Base-by-base conservation (phyloP, 2,888 invertebrate genomes). In the Apocheima hispidaria region DNA sequence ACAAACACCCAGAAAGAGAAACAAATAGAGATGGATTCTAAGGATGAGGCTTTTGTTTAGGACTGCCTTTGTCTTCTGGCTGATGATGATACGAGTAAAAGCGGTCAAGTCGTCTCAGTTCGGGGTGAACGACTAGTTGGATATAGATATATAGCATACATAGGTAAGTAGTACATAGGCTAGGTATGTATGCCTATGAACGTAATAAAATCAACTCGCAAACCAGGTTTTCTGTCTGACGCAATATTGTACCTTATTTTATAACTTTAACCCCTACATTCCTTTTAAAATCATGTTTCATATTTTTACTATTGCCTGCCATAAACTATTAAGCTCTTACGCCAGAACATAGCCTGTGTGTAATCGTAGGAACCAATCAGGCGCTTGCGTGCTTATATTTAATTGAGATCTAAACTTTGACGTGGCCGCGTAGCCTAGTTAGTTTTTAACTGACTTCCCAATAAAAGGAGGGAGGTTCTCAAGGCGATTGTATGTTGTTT, bases 311-410 rank as follows among this genome's bases (percentile, higher is more conserved):
- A 64, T 52, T 61, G 69, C 71, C 70, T 72, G 59, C 40, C 18
- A 44, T 57, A 53, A 70, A 60, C 51, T 44, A n/a, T n/a, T n/a
- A 23, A 53, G 41, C 40, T 38, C 26, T 36, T 54, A 63, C 59
- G 63, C 14, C 48, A 69, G 10, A 66, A 46, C 49, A 65, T 60
- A 50, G 65, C 38, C 55, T 68, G 65, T 55, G 69, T 73, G 71
- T 69, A 67, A 73, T 78, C 73, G 46, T 49, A 70, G 35, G 28
- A 63, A 69, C 68, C 61, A 51, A 76, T 77, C 73, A 81, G 81
- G 79, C 78, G 77, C 61, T 81, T 60, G 78, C 81, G 81, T 83
- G 83, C 54, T 61, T 49, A 33, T 66, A 76, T 70, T 73, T 50
- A 70, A 69, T 61, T 72, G 60, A 46, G 66, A 62, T 38, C 16